These are phyloP conservation scores for Dioctria rufipes DNA, from an alignment of 2,888 invertebrate genomes.

Conservation along the genomic window DNA sequence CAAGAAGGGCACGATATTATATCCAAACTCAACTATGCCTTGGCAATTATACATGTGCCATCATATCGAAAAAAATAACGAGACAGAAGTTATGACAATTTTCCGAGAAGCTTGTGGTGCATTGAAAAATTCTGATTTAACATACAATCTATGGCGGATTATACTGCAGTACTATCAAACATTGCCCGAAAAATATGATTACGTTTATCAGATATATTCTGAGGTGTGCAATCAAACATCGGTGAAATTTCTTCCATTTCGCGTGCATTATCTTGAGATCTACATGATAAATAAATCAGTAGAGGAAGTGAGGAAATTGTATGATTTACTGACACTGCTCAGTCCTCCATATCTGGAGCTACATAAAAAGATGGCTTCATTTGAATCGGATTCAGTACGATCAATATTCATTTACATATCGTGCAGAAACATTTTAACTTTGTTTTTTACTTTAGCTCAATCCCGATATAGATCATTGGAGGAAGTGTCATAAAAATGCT, in stretches of 20 bases:
- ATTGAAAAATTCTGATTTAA: conserved; percentile 58
- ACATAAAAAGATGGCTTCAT: conserved; percentile 75
- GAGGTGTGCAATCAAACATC: conserved; percentile 64
- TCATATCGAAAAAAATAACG: conserved; percentile 70
- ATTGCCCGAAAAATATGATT: conserved; percentile 62
- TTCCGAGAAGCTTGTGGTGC: conserved; percentile 68
- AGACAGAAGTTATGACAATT: conserved; percentile 69
- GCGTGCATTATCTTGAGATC: conserved; percentile 65
- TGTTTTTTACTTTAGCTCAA: conserved; percentile 63
- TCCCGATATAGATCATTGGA: conserved; percentile 72
- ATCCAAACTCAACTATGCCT: conserved; percentile 71
- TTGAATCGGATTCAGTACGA: conserved; percentile 70
- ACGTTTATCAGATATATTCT: conserved; percentile 63
- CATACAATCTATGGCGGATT: conserved; percentile 65
- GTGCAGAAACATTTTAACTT: conserved; percentile 5
- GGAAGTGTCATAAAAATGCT: conserved; percentile 77
- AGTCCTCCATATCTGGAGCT: conserved; percentile 77
- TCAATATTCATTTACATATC: conserved; percentile 56
- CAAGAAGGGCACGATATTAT: conserved; percentile 66
- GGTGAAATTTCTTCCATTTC: conserved; percentile 64
- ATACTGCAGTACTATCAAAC: conserved; percentile 66
- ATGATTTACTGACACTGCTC: conserved; percentile 74
- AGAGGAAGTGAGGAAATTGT: conserved; percentile 75
- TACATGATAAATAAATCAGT: conserved; percentile 69
- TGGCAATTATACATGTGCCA: conserved; percentile 73